These are phyloP conservation scores for Tribolium freemani DNA, from an alignment of 2,888 invertebrate genomes.

Conservation along the genomic window DNA sequence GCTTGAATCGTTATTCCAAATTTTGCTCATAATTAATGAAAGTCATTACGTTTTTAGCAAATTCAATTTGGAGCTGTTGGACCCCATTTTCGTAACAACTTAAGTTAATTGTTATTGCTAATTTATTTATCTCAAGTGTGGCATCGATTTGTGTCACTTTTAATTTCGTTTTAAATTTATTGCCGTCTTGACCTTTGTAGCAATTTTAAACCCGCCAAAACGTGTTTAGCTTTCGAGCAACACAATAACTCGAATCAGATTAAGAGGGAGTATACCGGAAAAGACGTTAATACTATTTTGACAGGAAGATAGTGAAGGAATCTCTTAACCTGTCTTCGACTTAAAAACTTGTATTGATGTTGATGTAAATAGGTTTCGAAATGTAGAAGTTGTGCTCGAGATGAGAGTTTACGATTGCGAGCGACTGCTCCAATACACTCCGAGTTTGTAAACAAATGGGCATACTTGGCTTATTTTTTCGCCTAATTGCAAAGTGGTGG, in stretches of 20 bases:
- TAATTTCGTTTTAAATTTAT: neutral
- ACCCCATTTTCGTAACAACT: neutral
- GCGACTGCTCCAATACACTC: neutral
- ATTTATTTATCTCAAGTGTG: neutral
- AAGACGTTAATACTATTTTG: constrained; percentile 6
- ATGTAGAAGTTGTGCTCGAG: neutral
- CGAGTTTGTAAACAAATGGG: neutral
- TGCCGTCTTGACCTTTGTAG: neutral
- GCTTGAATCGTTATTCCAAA: too few relatives aligned
- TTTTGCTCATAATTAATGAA: neutral
- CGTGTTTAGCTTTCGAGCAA: neutral
- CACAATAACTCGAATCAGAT: constrained; percentile 5
- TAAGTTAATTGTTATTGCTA: neutral
- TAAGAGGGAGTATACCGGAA: constrained; percentile 6
- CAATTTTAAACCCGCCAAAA: neutral
- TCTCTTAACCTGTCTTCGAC: neutral
- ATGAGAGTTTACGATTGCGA: neutral
- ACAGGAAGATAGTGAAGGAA: neutral
- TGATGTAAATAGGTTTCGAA: constrained; percentile 16
- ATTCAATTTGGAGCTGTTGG: neutral
- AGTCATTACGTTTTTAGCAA: neutral
- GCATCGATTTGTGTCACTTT: neutral
- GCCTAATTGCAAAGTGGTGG: neutral
- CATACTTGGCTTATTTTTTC: neutral
- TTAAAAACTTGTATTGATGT: constrained; percentile 16